phyloP scores from a whole-genome alignment of 2,888 invertebrate species.

The Perizoma affinitatum region DNA sequence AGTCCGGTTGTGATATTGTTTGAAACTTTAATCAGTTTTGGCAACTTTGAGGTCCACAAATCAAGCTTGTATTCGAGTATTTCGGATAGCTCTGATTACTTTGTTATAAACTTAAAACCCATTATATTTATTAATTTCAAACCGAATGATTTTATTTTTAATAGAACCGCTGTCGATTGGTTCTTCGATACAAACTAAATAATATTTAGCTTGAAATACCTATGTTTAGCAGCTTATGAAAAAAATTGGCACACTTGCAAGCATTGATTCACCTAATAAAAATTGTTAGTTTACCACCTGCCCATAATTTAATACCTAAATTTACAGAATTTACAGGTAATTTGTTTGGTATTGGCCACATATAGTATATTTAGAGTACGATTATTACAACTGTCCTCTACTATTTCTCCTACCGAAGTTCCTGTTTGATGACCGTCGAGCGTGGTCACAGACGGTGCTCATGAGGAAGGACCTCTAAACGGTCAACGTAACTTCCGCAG shows the following conservation, averaged over 20 bases:
- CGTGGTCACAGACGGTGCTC: too few relatives aligned
- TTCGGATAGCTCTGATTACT: slow-evolving; percentile 10
- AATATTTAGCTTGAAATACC: background rate
- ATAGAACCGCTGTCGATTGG: background rate
- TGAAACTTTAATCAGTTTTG: slow-evolving; percentile 46
- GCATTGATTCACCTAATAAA: background rate
- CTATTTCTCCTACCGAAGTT: too few relatives aligned
- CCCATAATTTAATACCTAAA: slow-evolving; percentile 1
- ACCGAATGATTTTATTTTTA: background rate
- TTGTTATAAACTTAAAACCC: background rate
- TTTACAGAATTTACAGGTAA: background rate
- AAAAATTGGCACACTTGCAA: background rate
- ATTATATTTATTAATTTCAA: background rate
- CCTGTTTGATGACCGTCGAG: too few relatives aligned
- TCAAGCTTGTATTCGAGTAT: slow-evolving; percentile 20
- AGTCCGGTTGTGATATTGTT: slow-evolving; percentile 49
- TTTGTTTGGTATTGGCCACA: background rate
- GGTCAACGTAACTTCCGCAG: too few relatives aligned
- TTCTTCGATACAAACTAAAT: too few relatives aligned
- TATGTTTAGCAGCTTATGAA: background rate
- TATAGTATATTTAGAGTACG: too few relatives aligned
- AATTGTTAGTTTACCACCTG: background rate
- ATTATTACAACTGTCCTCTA: too few relatives aligned
- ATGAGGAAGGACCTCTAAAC: too few relatives aligned
- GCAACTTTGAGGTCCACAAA: slow-evolving; percentile 34